Evolutionary conservation across 1,140 invertebrate species (phyloP).

Genomic region (Pinna nobilis): DNA sequence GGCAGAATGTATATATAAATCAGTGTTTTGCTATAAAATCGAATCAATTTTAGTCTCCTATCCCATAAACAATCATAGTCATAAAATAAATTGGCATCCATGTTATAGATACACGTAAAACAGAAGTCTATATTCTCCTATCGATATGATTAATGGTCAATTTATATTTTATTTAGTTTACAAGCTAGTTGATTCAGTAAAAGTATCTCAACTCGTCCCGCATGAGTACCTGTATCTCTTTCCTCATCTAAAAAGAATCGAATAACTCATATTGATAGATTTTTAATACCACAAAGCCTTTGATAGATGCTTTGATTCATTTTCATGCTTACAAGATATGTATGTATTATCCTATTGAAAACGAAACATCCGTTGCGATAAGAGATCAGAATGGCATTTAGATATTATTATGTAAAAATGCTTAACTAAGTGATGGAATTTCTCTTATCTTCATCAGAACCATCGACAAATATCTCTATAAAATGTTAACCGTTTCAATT

Average conservation of each 20-base stretch:
- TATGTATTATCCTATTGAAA: constrained; percentile 9
- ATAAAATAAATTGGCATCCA: no score
- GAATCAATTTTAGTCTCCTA: no score
- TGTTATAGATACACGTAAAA: no score
- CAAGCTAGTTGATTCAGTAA: no score
- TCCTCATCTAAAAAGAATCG: constrained; percentile 1
- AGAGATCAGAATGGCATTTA: constrained; percentile 9
- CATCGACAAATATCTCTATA: constrained; percentile 8
- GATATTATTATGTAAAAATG: constrained; percentile 14
- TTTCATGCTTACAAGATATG: neutral
- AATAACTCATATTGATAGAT: neutral
- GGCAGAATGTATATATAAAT: no score
- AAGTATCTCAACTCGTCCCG: no score
- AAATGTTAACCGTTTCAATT: constrained; percentile 21
- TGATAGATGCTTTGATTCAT: neutral
- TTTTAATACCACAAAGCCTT: constrained; percentile 17
- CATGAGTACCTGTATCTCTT: no score
- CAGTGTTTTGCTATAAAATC: no score
- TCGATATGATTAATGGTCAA: no score
- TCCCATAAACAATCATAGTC: no score
- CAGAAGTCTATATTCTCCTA: no score
- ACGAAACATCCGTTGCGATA: neutral
- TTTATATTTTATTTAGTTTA: no score
- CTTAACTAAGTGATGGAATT: constrained; percentile 20
- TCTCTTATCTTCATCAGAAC: neutral